Percentiles rank a stretch among this genome's conserved stretches.
Conservation (phyloP, 1,140 invertebrate genomes). For the Macrocentrus cingulum region DNA sequence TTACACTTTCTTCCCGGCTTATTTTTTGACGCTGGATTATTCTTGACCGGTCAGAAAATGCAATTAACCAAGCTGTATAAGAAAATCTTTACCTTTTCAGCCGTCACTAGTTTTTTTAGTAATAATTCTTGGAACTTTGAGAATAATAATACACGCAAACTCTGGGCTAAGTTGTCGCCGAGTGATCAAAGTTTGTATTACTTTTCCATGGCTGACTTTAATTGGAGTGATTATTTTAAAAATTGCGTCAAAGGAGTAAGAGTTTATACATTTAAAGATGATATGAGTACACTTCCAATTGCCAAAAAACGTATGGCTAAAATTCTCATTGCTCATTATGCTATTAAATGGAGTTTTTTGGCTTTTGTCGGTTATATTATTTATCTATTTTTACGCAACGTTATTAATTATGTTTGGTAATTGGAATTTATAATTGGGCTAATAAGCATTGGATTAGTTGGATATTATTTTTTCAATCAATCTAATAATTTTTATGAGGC, state of each 20-base stretch:
- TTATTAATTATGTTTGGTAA: no score
- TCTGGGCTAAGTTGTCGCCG: constrained; percentile 57
- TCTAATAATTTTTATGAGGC: no score
- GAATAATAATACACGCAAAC: constrained; percentile 57
- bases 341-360: constrained; percentile 34
- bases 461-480: no score
- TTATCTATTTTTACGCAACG: constrained; percentile 26
- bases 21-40: constrained; percentile 60
- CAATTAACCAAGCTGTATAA: constrained; percentile 64
- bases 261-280: constrained; percentile 61
- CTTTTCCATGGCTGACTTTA: constrained; percentile 59
- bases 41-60: constrained; percentile 54
- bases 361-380: constrained; percentile 26
- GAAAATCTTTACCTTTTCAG: constrained; percentile 62
- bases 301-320: constrained; percentile 52
- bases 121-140: constrained; percentile 63
- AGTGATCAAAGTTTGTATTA: constrained; percentile 60
- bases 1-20: constrained; percentile 66
- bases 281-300: constrained; percentile 49
- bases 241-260: constrained; percentile 58
- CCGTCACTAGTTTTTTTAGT: constrained; percentile 64
- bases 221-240: constrained; percentile 59
- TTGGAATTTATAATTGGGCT: no score
- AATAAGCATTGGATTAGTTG: no score
- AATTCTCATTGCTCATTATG: constrained; percentile 39